These are phyloP conservation scores for Riptortus pedestris DNA, from an alignment of 1,140 invertebrate species.

Conservation along the genomic window DNA sequence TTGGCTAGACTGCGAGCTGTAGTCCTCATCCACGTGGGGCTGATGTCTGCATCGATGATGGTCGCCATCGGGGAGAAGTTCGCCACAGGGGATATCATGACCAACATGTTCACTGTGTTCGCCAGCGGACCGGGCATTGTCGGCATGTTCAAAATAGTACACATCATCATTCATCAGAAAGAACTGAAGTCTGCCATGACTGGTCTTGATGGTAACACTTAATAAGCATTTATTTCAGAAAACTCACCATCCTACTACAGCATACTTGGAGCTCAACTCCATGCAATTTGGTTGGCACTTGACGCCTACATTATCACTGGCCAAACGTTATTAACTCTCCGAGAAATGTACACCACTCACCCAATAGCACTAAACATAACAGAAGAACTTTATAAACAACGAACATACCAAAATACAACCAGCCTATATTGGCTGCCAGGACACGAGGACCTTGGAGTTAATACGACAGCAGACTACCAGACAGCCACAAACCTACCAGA, in stretches of 20 bases:
- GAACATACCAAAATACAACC: no score
- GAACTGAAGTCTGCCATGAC: background rate
- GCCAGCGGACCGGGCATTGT: background rate
- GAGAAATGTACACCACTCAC: no score
- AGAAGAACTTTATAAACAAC: no score
- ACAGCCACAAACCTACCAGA: background rate
- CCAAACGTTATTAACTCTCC: background rate
- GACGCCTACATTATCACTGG: background rate
- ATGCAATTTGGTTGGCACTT: background rate
- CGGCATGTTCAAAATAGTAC: background rate
- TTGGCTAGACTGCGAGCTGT: background rate
- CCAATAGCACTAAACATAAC: no score
- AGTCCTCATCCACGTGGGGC: background rate
- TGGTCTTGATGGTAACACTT: background rate
- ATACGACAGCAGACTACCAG: background rate
- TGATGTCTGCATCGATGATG: background rate
- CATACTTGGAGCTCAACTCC: no score
- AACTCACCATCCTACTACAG: no score
- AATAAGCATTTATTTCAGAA: no score
- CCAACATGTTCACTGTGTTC: conserved; percentile 11
- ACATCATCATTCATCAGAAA: background rate
- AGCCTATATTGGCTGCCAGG: no score
- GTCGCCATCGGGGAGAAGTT: background rate
- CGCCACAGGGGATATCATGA: background rate
- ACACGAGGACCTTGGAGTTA: background rate